Percentiles rank a stretch among this genome's conserved stretches.
Conservation (phyloP, 1,140 invertebrate species). For the Spodoptera litura region DNA sequence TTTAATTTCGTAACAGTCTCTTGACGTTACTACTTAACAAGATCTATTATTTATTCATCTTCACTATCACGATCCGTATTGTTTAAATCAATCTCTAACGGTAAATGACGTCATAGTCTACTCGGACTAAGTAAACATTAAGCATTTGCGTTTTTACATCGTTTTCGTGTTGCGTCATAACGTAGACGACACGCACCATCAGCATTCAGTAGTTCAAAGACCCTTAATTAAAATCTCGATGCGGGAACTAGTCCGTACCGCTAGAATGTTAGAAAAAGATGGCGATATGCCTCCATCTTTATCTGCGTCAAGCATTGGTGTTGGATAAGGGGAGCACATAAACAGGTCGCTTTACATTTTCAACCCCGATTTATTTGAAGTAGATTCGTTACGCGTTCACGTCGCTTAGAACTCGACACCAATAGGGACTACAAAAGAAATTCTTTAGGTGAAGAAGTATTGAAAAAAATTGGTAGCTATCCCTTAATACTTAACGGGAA, state of each 20-base stretch:
- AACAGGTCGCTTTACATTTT: constrained; percentile 15
- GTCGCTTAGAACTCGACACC: background rate
- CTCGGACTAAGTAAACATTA: constrained; percentile 10
- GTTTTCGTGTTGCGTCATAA: constrained; percentile 32
- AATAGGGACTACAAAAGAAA: background rate
- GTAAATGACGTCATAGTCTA: constrained; percentile 20
- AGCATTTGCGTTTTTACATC: constrained; percentile 21
- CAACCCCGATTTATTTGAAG: constrained; percentile 28
- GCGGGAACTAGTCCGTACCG: constrained; percentile 51
- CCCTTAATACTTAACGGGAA: too few species aligned
- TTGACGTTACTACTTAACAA: background rate
- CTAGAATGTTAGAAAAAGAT: constrained; percentile 48
- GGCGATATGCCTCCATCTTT: constrained; percentile 1
- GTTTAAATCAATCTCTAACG: constrained; percentile 8
- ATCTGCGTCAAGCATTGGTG: constrained; percentile 24
- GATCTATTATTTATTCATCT: background rate
- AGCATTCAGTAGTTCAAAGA: constrained; percentile 63
- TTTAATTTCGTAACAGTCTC: background rate
- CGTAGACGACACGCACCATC: constrained; percentile 49
- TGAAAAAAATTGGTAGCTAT: too few species aligned
- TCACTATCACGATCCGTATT: constrained; percentile 11
- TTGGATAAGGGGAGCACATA: constrained; percentile 18
- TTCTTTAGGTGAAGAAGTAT: too few species aligned
- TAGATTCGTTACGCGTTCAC: background rate
- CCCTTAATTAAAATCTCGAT: constrained; percentile 63